Evolutionary conservation across 92 coral and sea anemone species (phyloP), one percentile per base, ranked within the genome.

Genomic region (Palythoa grandiflora): DNA sequence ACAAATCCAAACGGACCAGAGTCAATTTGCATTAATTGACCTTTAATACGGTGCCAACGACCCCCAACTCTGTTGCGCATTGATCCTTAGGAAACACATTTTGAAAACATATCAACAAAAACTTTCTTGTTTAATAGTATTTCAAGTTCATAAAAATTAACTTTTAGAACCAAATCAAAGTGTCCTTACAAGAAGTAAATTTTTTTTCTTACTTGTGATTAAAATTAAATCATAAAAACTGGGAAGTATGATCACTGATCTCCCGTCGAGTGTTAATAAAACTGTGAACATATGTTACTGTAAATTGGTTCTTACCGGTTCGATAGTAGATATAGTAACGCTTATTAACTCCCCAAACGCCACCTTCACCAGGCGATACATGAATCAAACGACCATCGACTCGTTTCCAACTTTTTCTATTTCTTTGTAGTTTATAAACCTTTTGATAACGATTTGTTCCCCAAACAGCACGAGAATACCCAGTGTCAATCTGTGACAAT

Each of bases 391-490:
- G 51, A 20, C 86, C 86, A 20, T 60, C 75, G 17, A 81, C 74
- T 10, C 21, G 47, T 44, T 53, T 81, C 86, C 86, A 81, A 21
- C 86, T 44, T 81, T 39, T 65, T 2, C 86, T 44, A 70, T 81
- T 81, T 6, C 75, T n/a, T 40, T 16, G 36, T 48, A 81, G 60
- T 14, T 81, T 81, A 75, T 75, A 81, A 15, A 81, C 65, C 74
- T 66, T 44, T 4, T 63, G 4, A 63, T 35, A 20, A 15, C 86
- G 86, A 51, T 81, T 81, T 13, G 51, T 40, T 48, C 86, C 86
- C 86, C 86, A 81, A 39, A 81, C 86, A 28, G 86, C 86, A 44
- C 86, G 86, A 14, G 86, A 81, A 51, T 81, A 81, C 13, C 74
- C 74, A 70, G 74, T 28, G 74, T 70, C 74, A 35, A 70, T 70